Evolutionary conservation across 2,113 vertebrate genomes (phyloP).

Genomic region (Thamnophis sirtalis): DNA sequence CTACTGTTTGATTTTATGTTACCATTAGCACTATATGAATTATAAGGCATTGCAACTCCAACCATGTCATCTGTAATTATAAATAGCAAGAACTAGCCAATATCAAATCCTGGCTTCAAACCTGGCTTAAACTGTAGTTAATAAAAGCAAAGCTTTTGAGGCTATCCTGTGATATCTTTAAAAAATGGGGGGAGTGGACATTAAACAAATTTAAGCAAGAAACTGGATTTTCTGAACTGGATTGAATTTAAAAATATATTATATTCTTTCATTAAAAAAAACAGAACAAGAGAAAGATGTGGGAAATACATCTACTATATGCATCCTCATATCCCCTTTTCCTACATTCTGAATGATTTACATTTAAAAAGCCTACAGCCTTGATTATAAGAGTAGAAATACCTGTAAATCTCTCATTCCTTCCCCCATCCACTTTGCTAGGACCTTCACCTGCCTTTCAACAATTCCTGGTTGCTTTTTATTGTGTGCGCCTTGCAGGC

Average conservation of each 20-base stretch:
- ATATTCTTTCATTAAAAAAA: not conserved
- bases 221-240: not conserved
- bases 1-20: not conserved
- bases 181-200: not conserved
- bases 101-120: not conserved
- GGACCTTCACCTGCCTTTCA: conserved; percentile 26
- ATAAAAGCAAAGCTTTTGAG: not conserved
- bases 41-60: not conserved
- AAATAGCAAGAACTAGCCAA: not conserved
- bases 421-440: not conserved
- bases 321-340: conserved; percentile 1
- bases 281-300: not conserved
- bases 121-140: not conserved
- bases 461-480: conserved; percentile 17
- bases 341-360: conserved; percentile 6
- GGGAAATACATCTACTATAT: not conserved
- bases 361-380: conserved; percentile 8
- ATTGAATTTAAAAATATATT: not conserved
- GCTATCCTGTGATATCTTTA: not conserved
- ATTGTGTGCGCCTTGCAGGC: conserved; percentile 25
- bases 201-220: not conserved
- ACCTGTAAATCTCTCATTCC: not conserved
- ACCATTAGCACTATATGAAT: not conserved
- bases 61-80: not conserved
- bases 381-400: not conserved